A percentile compares a stretch with the other conserved stretches of the same genome.
Conservation (phyloP, 1,140 invertebrate genomes). For the Psilanteris sp. region DNA sequence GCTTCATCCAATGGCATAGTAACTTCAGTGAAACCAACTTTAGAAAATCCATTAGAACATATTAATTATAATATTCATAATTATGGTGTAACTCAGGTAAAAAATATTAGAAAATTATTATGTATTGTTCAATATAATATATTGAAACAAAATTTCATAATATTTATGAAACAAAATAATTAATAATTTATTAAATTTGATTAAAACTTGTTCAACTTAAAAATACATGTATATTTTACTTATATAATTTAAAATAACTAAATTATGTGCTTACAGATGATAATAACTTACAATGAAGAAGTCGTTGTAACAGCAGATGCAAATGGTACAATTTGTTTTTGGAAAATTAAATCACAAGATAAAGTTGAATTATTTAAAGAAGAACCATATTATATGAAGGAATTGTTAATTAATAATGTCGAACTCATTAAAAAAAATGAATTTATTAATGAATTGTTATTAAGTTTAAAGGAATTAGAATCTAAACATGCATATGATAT, state of each 20-base stretch:
- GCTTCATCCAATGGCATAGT: slow-evolving; percentile 87
- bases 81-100: slow-evolving; percentile 82
- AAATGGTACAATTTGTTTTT: slow-evolving; percentile 90
- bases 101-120: too few relatives aligned
- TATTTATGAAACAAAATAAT: too few relatives aligned
- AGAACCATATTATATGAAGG: slow-evolving; percentile 87
- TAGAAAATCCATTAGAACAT: slow-evolving; percentile 86
- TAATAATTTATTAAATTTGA: too few relatives aligned
- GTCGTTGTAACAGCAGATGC: slow-evolving; percentile 86
- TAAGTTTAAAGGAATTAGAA: slow-evolving; percentile 85
- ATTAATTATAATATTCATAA: slow-evolving; percentile 87
- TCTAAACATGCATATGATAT: slow-evolving; percentile 87
- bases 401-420: slow-evolving; percentile 85
- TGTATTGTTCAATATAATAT: too few relatives aligned
- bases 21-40: slow-evolving; percentile 87
- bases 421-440: slow-evolving; percentile 85
- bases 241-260: slow-evolving; percentile 67
- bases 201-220: too few relatives aligned
- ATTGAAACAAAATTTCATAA: too few relatives aligned
- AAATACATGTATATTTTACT: too few relatives aligned
- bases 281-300: slow-evolving; percentile 88
- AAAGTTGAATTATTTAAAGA: slow-evolving; percentile 81
- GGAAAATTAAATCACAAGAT: slow-evolving; percentile 85
- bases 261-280: slow-evolving; percentile 76
- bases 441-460: slow-evolving; percentile 82